phyloP scores from a whole-genome alignment of 2,113 vertebrate genomes.

The Gambusia holbrooki region DNA sequence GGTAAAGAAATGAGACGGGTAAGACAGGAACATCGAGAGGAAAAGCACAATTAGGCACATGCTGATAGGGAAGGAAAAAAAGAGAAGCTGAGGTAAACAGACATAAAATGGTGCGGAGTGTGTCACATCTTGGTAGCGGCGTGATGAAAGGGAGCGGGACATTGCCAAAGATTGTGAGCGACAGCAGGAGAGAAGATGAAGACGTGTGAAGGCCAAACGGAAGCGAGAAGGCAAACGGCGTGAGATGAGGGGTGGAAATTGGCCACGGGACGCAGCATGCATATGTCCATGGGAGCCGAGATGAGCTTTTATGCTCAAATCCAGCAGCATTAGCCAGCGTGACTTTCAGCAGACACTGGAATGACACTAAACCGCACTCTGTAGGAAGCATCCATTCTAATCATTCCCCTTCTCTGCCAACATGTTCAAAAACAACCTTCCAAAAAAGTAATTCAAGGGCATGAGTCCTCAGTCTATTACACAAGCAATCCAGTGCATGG shows the following conservation, averaged over 20 bases:
- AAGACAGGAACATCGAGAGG: constrained; percentile 33
- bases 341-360: constrained; percentile 63
- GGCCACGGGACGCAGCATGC: constrained; percentile 37
- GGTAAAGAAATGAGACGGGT: constrained; percentile 22
- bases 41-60: constrained; percentile 23
- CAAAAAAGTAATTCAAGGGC: constrained; percentile 6
- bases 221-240: constrained; percentile 22
- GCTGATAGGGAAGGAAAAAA: constrained; percentile 27
- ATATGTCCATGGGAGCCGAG: constrained; percentile 41
- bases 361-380: constrained; percentile 55
- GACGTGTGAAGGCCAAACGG: constrained; percentile 43
- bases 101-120: constrained; percentile 44
- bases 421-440: constrained; percentile 34
- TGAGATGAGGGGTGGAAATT: constrained; percentile 56
- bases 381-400: constrained; percentile 65
- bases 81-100: constrained; percentile 44
- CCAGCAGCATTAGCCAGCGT: constrained; percentile 67
- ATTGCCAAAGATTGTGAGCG: constrained; percentile 50
- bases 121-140: constrained; percentile 45
- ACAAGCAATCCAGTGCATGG: constrained; percentile 14
- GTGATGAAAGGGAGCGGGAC: constrained; percentile 45
- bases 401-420: constrained; percentile 50
- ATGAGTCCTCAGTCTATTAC: constrained; percentile 17
- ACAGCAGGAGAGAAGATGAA: constrained; percentile 47
- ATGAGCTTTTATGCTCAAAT: constrained; percentile 60